Conservation (phyloP, 2,113 vertebrate genomes). For the Grus americana region DNA sequence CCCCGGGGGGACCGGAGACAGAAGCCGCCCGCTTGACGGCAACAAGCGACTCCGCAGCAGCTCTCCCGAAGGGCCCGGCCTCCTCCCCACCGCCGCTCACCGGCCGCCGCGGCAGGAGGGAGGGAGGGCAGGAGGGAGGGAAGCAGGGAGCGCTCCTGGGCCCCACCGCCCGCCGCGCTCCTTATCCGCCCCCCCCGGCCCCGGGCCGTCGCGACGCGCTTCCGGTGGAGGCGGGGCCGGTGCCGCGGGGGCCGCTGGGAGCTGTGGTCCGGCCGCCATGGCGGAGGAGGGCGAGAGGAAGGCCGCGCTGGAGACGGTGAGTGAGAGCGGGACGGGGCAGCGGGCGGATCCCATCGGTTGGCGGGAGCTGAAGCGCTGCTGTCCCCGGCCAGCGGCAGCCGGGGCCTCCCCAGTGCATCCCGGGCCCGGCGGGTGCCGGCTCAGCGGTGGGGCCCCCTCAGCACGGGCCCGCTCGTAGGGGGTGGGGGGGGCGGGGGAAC, state of each 20-base stretch:
- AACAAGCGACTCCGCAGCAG: too few relatives aligned
- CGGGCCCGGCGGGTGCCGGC: background rate
- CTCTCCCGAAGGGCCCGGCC: background rate
- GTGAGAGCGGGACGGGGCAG: too few relatives aligned
- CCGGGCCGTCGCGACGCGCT: background rate
- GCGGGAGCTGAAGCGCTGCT: background rate
- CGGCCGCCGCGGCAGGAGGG: background rate
- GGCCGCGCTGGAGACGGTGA: constrained; percentile 78
- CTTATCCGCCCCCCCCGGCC: background rate
- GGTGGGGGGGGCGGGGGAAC: too few relatives aligned
- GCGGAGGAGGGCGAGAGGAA: background rate
- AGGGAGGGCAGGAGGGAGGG: too few relatives aligned
- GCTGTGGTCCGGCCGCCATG: background rate
- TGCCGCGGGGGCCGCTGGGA: background rate
- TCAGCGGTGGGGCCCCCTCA: background rate
- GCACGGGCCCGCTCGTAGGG: background rate
- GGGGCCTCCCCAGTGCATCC: background rate
- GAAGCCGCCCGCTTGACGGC: too few relatives aligned
- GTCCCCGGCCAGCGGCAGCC: too few relatives aligned
- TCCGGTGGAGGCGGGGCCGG: background rate
- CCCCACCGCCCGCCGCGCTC: background rate
- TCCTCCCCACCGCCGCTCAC: background rate
- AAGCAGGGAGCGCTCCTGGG: too few relatives aligned
- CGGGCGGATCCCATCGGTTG: background rate
- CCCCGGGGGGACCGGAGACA: background rate